Conservation (phyloP, 2,797 vertebrate species). For the Petrocephalus schoutedeni region DNA sequence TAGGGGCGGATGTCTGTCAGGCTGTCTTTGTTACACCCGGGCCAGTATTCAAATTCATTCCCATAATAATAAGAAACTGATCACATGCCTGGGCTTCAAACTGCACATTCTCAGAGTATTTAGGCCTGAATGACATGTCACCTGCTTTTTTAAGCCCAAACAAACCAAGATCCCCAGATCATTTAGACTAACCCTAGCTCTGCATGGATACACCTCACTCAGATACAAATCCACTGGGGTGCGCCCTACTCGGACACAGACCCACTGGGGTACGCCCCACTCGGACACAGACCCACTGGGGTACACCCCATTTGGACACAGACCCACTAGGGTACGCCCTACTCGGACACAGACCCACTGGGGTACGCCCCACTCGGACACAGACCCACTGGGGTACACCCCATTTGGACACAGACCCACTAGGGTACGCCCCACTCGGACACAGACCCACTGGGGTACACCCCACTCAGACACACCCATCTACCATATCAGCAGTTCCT, state of each 20-base stretch:
- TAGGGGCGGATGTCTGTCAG: neutral
- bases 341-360: neutral
- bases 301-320: neutral
- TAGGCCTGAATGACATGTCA: neutral
- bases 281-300: neutral
- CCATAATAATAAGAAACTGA: neutral
- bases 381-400: neutral
- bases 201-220: neutral
- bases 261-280: neutral
- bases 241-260: neutral
- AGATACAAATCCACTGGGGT: neutral
- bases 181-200: neutral
- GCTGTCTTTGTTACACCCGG: conserved; percentile 10
- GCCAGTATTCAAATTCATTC: conserved; percentile 29
- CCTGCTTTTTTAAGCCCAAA: neutral
- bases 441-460: neutral
- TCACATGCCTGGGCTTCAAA: neutral
- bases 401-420: neutral
- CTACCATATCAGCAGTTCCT: too few relatives aligned
- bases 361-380: neutral
- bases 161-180: neutral
- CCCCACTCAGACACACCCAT: neutral
- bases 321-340: neutral
- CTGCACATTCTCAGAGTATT: neutral
- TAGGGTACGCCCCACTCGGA: neutral